phyloP scores from a whole-genome alignment of 2,797 vertebrate species.

The Onychomys leucogaster region DNA sequence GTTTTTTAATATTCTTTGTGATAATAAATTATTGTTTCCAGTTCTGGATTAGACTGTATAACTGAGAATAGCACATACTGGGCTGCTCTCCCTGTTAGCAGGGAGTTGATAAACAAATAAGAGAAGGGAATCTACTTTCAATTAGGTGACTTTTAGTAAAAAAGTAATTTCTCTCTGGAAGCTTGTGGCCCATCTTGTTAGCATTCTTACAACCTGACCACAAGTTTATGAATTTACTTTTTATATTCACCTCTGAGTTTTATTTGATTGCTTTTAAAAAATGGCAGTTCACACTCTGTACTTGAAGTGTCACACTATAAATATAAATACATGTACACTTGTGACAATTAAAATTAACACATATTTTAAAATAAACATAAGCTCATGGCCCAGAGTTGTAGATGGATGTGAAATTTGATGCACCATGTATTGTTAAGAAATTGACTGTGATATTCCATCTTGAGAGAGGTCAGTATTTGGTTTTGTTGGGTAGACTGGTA shows the following conservation, averaged over 20 bases:
- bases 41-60: neutral
- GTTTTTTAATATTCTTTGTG: neutral
- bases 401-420: slow-evolving; percentile 27
- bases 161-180: slow-evolving; percentile 1
- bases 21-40: neutral
- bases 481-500: slow-evolving; percentile 68
- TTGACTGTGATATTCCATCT: slow-evolving; percentile 50
- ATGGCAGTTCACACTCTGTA: neutral
- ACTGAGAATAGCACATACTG: neutral
- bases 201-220: neutral
- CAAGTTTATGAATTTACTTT: neutral
- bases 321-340: neutral
- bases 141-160: neutral
- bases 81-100: neutral
- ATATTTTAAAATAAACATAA: neutral
- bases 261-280: slow-evolving; percentile 53
- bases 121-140: neutral
- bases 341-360: neutral
- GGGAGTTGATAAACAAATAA: slow-evolving; percentile 5
- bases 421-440: neutral
- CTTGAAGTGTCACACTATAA: neutral
- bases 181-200: neutral
- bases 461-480: slow-evolving; percentile 11
- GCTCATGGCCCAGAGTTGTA: neutral
- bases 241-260: slow-evolving; percentile 55